Evolutionary conservation across 2,888 invertebrate species (phyloP).

Genomic region (Pseudococcus jackbeardsleyi): DNA sequence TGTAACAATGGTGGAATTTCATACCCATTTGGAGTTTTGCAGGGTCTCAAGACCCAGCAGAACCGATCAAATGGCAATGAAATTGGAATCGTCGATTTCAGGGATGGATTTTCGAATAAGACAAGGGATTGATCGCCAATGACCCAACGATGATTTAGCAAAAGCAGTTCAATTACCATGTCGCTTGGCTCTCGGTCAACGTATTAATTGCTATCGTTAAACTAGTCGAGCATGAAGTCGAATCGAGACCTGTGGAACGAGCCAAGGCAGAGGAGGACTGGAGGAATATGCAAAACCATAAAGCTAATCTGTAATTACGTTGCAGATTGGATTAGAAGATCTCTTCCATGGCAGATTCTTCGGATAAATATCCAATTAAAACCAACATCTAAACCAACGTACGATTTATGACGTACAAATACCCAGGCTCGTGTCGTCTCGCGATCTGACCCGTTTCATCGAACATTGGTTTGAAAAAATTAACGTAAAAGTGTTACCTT

Average conservation of each 20-base stretch:
- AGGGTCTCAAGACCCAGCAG: background rate
- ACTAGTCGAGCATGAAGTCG: conserved; percentile 20
- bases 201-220: conserved; percentile 11
- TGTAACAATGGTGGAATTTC: conserved; percentile 21
- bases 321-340: conserved; percentile 30
- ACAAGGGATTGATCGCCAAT: background rate
- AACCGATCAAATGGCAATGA: background rate
- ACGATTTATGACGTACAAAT: background rate
- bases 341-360: background rate
- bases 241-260: background rate
- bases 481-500: conserved; percentile 19
- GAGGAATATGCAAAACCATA: conserved; percentile 10
- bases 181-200: conserved; percentile 30
- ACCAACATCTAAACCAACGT: background rate
- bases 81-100: background rate
- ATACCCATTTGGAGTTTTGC: background rate
- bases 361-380: conserved; percentile 44
- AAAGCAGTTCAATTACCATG: conserved; percentile 30
- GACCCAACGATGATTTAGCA: conserved; percentile 8
- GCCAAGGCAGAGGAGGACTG: background rate
- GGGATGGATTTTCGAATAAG: background rate
- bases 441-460: conserved; percentile 18
- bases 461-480: conserved; percentile 35
- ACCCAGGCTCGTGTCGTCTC: background rate
- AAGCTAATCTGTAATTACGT: conserved; percentile 35